Evolutionary conservation across 2,888 invertebrate genomes (phyloP), one percentile per base, ranked within the genome.

Genomic region (Melanostoma scalare): DNA sequence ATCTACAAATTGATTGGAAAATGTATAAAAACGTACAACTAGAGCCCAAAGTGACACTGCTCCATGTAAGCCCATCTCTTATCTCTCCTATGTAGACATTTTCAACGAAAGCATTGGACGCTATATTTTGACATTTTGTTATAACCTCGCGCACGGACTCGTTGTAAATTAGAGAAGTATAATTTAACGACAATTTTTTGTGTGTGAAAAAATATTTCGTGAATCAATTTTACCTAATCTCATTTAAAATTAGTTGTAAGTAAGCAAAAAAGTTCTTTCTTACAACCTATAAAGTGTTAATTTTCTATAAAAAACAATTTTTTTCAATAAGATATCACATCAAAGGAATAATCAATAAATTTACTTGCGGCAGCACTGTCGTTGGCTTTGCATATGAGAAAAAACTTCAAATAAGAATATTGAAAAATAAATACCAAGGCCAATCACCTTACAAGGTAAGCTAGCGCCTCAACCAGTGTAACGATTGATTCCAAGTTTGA

Each of bases 51-150:
- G 20, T 20, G 20, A 20, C 20, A 20, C 20, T 20, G 0, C 20
- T 20, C 42, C 8, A 40, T 76, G 36, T 53, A 77, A 73, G n/a
- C 77, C 56, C 46, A 63, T 8, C 6, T 0, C 9, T 3, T 6
- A 48, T 2, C 6, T 58, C 65, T 72, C 31, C 56, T 30, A n/a
- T 53, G 80, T 30, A 81, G 80, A 58, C 0, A 42, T 6, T 55
- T 40, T 78, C 48, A 84, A 84, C 84, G 84, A 84, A 84, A 84
- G 84, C 84, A 74, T 78, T 68, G 73, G 84, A 84, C 84, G 84
- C 84, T 53, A 55, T 72, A 74, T 77, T 81, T 84, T 84, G 84
- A 84, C 84, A 84, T 69, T 53, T 82, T 58, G 78, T 84, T 78
- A 72, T 76, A 82, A 84, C 84, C 78, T 84, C 65, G 10, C 50